Evolutionary conservation across 2,888 invertebrate genomes (phyloP).

Genomic region (Crossocerus cetratus): DNA sequence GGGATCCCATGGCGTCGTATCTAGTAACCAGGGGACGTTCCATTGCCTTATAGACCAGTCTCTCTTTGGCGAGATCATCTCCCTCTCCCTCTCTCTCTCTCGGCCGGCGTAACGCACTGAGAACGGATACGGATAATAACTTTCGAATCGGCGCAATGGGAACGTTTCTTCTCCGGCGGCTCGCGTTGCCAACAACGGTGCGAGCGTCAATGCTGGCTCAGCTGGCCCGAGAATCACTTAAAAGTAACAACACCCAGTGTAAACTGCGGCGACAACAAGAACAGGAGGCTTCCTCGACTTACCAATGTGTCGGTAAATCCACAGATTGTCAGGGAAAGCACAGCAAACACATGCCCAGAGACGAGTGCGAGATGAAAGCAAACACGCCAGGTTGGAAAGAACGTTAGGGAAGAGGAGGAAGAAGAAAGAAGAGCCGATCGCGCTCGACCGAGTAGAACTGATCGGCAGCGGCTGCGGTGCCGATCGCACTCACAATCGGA

Average conservation of each 20-base stretch:
- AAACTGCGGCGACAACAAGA: too few species aligned
- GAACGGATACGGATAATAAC: constrained; percentile 22
- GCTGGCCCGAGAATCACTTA: too few species aligned
- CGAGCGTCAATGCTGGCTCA: too few species aligned
- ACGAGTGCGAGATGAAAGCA: constrained; percentile 7
- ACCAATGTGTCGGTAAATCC: constrained; percentile 19
- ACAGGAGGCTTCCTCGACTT: too few species aligned
- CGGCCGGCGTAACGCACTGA: background rate
- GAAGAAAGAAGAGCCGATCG: constrained; percentile 38
- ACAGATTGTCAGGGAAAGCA: constrained; percentile 20
- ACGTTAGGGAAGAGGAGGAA: background rate
- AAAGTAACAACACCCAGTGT: too few species aligned
- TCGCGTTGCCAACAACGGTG: constrained; percentile 23
- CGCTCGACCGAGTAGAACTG: constrained; percentile 51
- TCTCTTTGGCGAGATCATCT: background rate
- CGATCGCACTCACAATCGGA: constrained; percentile 1
- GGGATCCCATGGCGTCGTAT: background rate
- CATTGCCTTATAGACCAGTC: background rate
- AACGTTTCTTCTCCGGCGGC: constrained; percentile 24
- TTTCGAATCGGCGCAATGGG: constrained; percentile 45
- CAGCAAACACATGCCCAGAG: constrained; percentile 47
- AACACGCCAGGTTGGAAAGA: background rate
- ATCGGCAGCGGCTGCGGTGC: constrained; percentile 37
- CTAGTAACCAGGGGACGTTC: constrained; percentile 1
- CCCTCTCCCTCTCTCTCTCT: background rate